Evolutionary conservation across 2,888 invertebrate species (phyloP).

Genomic region (Anodontia alba): DNA sequence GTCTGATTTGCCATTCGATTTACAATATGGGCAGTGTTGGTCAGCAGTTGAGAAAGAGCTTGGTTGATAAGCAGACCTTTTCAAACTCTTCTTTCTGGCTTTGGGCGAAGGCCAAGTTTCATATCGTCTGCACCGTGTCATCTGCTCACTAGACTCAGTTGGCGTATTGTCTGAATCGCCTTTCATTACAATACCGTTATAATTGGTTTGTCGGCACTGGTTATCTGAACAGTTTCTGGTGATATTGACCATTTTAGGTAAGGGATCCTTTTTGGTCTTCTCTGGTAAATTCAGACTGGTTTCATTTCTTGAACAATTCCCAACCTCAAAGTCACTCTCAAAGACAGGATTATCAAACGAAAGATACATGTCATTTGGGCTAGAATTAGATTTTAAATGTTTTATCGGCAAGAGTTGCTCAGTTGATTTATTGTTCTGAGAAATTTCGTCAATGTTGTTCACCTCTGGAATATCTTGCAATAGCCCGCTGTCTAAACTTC

Average conservation of each 20-base stretch:
- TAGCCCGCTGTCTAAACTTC: background rate
- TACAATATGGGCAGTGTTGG: background rate
- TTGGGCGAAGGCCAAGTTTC: constrained; percentile 60
- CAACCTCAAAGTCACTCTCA: constrained; percentile 20
- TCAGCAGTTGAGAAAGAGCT: constrained; percentile 12
- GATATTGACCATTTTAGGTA: background rate
- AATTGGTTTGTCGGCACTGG: background rate
- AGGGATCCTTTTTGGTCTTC: background rate
- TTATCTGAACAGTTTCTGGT: background rate
- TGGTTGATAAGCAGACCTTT: constrained; percentile 18
- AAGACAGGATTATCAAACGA: constrained; percentile 44
- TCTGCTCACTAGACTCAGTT: background rate
- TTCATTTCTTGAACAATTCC: background rate
- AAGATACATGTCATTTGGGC: background rate
- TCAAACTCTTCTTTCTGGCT: constrained; percentile 41
- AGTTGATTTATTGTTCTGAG: background rate
- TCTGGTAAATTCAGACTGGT: background rate
- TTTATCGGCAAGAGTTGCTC: background rate
- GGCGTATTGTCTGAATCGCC: background rate
- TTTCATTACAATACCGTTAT: no score
- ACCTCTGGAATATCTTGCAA: background rate
- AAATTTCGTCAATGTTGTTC: background rate
- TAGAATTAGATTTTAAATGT: background rate
- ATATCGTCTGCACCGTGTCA: constrained; percentile 19
- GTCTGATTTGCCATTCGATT: background rate